Evolutionary conservation across 2,888 invertebrate genomes (phyloP).

Genomic region (Rotaria magnacalcarata): DNA sequence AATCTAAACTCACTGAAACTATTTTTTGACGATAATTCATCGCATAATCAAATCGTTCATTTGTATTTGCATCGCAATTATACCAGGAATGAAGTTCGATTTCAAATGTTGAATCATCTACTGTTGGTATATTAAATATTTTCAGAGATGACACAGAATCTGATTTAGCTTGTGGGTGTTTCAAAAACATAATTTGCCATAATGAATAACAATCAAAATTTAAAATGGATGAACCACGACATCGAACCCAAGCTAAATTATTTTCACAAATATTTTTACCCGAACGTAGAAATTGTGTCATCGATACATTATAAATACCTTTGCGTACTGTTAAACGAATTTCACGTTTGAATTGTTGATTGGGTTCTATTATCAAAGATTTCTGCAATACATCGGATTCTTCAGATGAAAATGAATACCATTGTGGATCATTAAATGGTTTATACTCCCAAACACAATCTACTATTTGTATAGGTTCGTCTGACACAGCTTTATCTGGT

Average conservation of each 20-base stretch:
- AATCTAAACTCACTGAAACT: not conserved
- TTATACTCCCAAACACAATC: not conserved
- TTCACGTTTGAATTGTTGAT: not conserved
- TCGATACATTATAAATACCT: not conserved
- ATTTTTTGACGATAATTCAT: not conserved
- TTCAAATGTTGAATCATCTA: not conserved
- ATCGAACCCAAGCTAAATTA: not conserved
- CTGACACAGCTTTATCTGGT: not conserved
- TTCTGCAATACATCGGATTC: not conserved
- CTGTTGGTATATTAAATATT: not conserved
- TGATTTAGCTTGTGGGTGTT: not conserved
- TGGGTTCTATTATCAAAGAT: not conserved
- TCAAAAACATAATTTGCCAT: conserved; percentile 15
- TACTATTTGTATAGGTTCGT: not conserved
- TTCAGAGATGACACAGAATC: not conserved
- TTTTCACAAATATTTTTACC: not conserved
- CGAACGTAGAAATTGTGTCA: not conserved
- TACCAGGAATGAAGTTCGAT: not conserved
- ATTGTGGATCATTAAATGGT: not conserved
- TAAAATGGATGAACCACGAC: conserved; percentile 23
- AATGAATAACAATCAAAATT: not conserved
- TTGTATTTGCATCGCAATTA: not conserved
- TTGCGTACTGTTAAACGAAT: not conserved
- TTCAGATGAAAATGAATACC: not conserved
- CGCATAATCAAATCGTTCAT: not conserved